Evolutionary conservation across 2,888 invertebrate species (phyloP).

Genomic region (Adineta ricciae): DNA sequence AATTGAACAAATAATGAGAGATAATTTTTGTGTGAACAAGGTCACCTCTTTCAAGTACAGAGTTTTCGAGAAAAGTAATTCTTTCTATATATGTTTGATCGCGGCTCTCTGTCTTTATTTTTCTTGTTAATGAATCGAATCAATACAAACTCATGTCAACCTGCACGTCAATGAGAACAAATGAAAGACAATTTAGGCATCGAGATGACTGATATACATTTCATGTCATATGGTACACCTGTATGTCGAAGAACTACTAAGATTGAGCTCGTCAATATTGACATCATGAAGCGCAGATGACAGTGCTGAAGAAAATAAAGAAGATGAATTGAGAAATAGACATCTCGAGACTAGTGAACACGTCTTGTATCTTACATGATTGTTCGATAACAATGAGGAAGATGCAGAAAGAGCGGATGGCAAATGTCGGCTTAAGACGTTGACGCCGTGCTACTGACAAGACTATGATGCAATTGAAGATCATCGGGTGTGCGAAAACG

Average conservation of each 20-base stretch:
- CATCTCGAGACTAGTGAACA: not conserved
- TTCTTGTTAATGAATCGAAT: not conserved
- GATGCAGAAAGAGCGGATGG: not conserved
- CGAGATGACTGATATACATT: not conserved
- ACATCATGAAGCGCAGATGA: not conserved
- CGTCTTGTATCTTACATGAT: not conserved
- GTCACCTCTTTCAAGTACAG: not conserved
- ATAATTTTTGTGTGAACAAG: not conserved
- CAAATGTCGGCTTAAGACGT: not conserved
- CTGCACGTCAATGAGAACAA: not conserved
- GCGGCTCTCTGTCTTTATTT: not conserved
- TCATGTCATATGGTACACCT: not conserved
- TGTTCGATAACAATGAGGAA: not conserved
- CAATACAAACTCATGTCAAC: not conserved
- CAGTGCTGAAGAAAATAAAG: not conserved
- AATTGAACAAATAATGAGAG: not conserved
- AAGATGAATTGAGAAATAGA: not conserved
- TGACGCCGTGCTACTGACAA: not conserved
- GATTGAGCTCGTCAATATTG: not conserved
- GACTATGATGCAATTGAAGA: not conserved
- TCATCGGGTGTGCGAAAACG: not conserved
- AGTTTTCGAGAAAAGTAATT: not conserved
- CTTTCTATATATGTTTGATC: not conserved
- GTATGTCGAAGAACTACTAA: not conserved
- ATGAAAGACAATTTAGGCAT: not conserved